Evolutionary conservation across 2,888 invertebrate species (phyloP), one percentile per base, ranked within the genome.

Genomic region (Helobdella robusta): DNA sequence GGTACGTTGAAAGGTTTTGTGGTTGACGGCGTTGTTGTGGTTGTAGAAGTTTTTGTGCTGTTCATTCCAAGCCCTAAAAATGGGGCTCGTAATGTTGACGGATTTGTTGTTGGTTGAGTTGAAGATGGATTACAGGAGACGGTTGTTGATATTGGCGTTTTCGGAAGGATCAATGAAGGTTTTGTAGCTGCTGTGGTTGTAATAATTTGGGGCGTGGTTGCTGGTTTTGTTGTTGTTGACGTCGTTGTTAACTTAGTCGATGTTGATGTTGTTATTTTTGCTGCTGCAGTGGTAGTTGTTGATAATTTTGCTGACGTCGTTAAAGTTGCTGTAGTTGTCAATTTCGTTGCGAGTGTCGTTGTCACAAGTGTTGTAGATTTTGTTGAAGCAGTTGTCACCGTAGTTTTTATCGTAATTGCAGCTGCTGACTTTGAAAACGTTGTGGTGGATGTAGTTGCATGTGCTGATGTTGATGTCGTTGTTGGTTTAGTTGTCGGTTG

Each of bases 121-220:
- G n/a, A 18, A 50, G 50, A 50, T 50, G 50, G n/a, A 23, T n/a
- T n/a, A n/a, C n/a, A n/a, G n/a, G n/a, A n/a, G n/a, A n/a, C n/a
- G n/a, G n/a, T n/a, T n/a, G n/a, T n/a, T n/a, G n/a, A n/a, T n/a
- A n/a, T n/a, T n/a, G n/a, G n/a, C n/a, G n/a, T n/a, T n/a, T n/a
- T n/a, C n/a, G n/a, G n/a, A n/a, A n/a, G n/a, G n/a, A n/a, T n/a
- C n/a, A n/a, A n/a, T n/a, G n/a, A n/a, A n/a, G n/a, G n/a, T n/a
- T n/a, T 58, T 28, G 28, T 28, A 58, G 58, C n/a, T 28, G 28
- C n/a, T 28, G 58, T 28, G n/a, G 58, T 58, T 28, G 58, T 58
- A 58, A 32, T 58, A 58, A 32, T 58, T 28, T 8, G 23, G 30
- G 58, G 8, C 23, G 28, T 58, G 30, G 58, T 28, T 11, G 58